Conservation (phyloP, 2,113 vertebrate species). For the Aspidoscelis tigris region DNA sequence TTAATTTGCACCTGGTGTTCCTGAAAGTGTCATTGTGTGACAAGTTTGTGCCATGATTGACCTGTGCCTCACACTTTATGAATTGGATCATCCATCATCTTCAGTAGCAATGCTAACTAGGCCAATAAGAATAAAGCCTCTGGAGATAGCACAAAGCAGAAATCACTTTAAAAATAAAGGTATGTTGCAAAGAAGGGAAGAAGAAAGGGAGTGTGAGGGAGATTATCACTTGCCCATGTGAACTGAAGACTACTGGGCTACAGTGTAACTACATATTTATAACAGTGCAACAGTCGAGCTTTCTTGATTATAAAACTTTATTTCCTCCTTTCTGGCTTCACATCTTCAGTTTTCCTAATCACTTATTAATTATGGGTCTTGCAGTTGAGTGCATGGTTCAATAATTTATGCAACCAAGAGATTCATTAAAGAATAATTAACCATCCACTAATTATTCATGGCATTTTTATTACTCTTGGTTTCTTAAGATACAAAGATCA, state of each 20-base stretch:
- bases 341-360: conserved; percentile 22
- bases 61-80: neutral
- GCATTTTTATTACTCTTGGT: conserved; percentile 8
- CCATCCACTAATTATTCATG: conserved; percentile 24
- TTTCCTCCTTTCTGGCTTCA: neutral
- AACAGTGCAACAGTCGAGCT: neutral
- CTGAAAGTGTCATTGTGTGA: neutral
- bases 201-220: too few species aligned
- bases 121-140: neutral
- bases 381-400: conserved; percentile 7
- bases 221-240: neutral
- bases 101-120: neutral
- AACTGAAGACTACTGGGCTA: neutral
- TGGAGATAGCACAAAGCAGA: neutral
- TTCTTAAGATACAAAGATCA: conserved; percentile 34
- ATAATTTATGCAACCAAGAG: conserved; percentile 29
- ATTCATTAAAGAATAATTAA: conserved; percentile 33
- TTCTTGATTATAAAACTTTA: neutral
- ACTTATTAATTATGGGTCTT: conserved; percentile 32
- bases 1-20: neutral
- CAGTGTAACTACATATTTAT: neutral
- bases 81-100: neutral
- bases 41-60: neutral
- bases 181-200: neutral
- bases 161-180: neutral